Base-by-base conservation (phyloP, 2,797 vertebrate genomes). In the Coregonus suidteri region DNA sequence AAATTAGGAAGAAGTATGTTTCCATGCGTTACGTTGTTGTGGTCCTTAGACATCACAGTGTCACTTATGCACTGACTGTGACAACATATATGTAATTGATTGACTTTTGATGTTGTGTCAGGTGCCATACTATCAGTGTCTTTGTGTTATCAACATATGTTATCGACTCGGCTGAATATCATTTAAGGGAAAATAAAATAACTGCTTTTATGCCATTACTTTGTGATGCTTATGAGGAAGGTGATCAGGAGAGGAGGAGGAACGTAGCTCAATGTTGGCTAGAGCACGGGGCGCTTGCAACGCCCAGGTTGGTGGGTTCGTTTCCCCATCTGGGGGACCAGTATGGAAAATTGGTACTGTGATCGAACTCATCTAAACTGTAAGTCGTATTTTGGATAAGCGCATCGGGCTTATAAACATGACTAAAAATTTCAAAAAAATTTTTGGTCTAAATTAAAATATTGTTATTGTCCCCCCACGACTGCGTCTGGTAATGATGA, bases 11-110 rank as follows among this genome's bases (percentile, higher is more conserved):
- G 41, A 81, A 76, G n/a, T 74, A 69, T 71, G 67, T 51, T 69
- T 71, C n/a, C n/a, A n/a, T n/a, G n/a, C n/a, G n/a, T n/a, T n/a
- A n/a, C n/a, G n/a, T n/a, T n/a, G n/a, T n/a, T n/a, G n/a, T n/a
- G n/a, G n/a, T n/a, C n/a, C n/a, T n/a, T n/a, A n/a, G n/a, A n/a
- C n/a, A n/a, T n/a, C n/a, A n/a, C n/a, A n/a, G 54, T 66, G 54
- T 68, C 67, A 71, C n/a, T 77, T 75, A 74, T 75, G 79, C 79
- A n/a, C n/a, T 81, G 79, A 81, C n/a, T 78, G 73, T 56, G 20
- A 78, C 76, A 81, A 68, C 78, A 81, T n/a, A 78, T 75, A 78
- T 73, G 80, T 78, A 81, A 81, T 78, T 81, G 73, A 75, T 75
- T 66, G 79, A 77, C n/a, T n/a, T n/a, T n/a, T n/a, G n/a, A n/a